Evolutionary conservation across 1,140 invertebrate genomes (phyloP), one percentile per base, ranked within the genome.

Genomic region (Hesperophylax magnus): DNA sequence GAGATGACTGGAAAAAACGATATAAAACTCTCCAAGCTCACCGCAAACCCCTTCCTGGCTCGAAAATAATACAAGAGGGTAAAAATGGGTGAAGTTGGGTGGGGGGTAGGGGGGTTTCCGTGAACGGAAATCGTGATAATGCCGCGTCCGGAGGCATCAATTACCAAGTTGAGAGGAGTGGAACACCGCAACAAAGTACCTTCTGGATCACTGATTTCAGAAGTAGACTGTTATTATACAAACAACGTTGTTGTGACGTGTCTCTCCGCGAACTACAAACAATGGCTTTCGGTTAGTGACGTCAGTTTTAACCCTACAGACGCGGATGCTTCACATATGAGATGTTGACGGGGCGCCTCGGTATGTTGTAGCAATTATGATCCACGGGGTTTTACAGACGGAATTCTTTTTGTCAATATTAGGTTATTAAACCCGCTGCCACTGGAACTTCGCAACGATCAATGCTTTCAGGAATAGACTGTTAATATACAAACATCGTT

Each of bases 71-170:
- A 47, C 39, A 14, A 11, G 39, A 2, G 39, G 61, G 20, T 18
- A 20, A 56, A 17, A 56, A 56, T 6, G 7, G 54, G 9, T 3
- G 53, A 56, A 1, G 54, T 4, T 1, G 56, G 22, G 27, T 17
- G n/a, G 6, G 39, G 69, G 69, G 47, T 7, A 20, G 20, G 18
- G 39, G 69, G n/a, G 18, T 53, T 54, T 72, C 47, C 47, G 22
- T 54, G 63, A 54, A 20, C 20, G 52, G 69, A 27, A 72, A 72
- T 20, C 69, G 69, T 72, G 58, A 61, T 61, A 61, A 61, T 61
- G 39, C 69, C 69, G 20, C 27, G 18, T 54, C 47, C 69, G 47
- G 69, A 72, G 18, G 18, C 47, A 54, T 72, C 69, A 72, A 54
- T 54, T 53, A 72, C 17, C 20, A 24, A 18, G 20, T 20, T 56